These are phyloP conservation scores for Acanthopleura granulata DNA, from an alignment of 2,888 invertebrate genomes.

Conservation along the genomic window DNA sequence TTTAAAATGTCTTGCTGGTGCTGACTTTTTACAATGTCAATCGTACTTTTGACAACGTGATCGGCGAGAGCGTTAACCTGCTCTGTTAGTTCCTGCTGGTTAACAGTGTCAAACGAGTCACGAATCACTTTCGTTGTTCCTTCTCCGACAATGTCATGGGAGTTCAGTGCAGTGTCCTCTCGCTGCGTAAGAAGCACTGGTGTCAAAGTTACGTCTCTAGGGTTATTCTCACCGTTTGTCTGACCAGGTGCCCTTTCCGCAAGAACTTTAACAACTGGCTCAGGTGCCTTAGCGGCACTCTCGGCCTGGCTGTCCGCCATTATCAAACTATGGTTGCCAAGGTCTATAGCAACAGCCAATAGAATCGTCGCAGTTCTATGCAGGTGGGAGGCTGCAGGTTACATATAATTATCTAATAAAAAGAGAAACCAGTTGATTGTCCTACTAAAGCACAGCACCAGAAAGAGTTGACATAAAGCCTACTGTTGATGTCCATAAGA, in stretches of 20 bases:
- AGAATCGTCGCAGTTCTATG: neutral
- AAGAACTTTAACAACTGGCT: neutral
- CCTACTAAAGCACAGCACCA: too few relatives aligned
- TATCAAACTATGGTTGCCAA: conserved; percentile 10
- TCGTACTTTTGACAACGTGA: neutral
- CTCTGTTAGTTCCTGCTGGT: neutral
- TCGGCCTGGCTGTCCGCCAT: neutral
- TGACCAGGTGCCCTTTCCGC: too few relatives aligned
- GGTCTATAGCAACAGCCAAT: conserved; percentile 8
- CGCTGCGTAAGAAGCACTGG: neutral
- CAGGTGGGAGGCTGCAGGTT: too few relatives aligned
- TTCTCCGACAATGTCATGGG: neutral
- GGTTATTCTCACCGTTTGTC: too few relatives aligned
- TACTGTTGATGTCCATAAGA: too few relatives aligned
- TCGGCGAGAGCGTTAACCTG: neutral
- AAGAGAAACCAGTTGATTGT: too few relatives aligned
- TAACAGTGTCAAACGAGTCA: neutral
- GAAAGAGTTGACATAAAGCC: too few relatives aligned
- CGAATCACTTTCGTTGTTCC: neutral
- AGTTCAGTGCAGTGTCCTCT: neutral
- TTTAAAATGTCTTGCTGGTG: neutral
- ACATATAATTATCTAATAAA: too few relatives aligned
- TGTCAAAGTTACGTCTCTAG: too few relatives aligned
- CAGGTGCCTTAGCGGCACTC: neutral
- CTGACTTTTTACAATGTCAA: too few relatives aligned